phyloP scores from a whole-genome alignment of 2,113 vertebrate genomes.

The Petroica traversi region DNA sequence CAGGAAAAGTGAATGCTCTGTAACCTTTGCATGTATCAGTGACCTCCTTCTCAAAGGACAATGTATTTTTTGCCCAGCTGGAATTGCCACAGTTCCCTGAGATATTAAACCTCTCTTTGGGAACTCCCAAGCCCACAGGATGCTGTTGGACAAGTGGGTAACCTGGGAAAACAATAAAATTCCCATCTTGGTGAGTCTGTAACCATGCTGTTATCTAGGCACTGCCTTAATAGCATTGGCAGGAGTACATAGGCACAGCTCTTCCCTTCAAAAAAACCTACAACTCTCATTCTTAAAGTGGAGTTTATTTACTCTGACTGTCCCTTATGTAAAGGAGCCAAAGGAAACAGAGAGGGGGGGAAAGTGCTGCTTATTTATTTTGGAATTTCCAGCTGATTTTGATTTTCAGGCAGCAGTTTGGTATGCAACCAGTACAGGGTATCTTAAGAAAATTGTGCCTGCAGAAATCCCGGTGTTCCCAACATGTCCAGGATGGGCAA shows the following conservation, averaged over 20 bases:
- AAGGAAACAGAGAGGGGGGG: neutral
- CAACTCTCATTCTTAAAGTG: neutral
- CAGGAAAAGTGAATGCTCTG: neutral
- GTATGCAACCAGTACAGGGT: neutral
- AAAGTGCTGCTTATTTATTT: neutral
- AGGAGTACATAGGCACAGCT: neutral
- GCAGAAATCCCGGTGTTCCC: neutral
- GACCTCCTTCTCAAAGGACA: neutral
- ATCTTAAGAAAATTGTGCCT: neutral
- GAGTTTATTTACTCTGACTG: neutral
- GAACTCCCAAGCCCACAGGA: rapidly evolving
- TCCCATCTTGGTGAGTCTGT: neutral
- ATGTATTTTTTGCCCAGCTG: neutral
- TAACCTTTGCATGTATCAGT: rapidly evolving
- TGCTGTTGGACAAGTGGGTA: neutral
- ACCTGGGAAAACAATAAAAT: neutral
- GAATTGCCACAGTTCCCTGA: neutral
- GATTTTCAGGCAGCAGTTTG: neutral
- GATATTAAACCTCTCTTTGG: rapidly evolving
- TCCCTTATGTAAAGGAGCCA: neutral
- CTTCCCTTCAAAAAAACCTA: conserved; percentile 5
- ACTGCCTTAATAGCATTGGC: neutral
- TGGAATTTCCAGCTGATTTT: neutral
- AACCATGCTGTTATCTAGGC: neutral
- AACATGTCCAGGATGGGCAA: rapidly evolving